Base-by-base conservation (phyloP, 1,140 invertebrate species). In the Euura saliciscinereae region DNA sequence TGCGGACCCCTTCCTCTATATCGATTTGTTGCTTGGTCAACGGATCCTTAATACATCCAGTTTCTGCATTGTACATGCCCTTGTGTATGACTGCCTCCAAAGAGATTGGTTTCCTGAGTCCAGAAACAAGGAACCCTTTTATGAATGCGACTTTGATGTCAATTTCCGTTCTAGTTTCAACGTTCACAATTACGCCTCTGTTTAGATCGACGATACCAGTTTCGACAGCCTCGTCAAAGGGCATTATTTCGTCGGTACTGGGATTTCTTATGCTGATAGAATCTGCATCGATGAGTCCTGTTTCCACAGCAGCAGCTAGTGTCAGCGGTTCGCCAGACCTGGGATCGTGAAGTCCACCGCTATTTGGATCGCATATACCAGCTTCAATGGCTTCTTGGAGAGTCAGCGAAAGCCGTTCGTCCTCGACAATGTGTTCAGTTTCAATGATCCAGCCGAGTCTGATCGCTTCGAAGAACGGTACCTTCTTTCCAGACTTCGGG, bases 391-490 rank as follows among this genome's bases (percentile, higher is more conserved):
- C 93, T 82, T 92, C 90, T 78, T 91, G 88, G 13, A 95, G 85
- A 6, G 90, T 90, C 43, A 92, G 80, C 72, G 86, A 85, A 73
- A 87, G 85, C 69, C 80, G 73, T 72, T 87, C 76, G 8, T 76
- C 43, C 71, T 81, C 75, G 45, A 68, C 66, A 28, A 67, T 46
- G 66, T 70, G 75, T 65, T 83, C 77, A 42, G 82, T 79, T 70
- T 91, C 89, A 59, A 92, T 90, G 74, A 95, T 93, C 90, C 92
- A 92, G 59, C 90, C 90, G 65, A 91, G 84, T 79, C 93, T 90
- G 51, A 97, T 90, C 74, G 95, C 96, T 82, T 97, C 94, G 85
- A 96, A 93, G 85, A 97, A 96, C 4, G 94, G 90, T 64, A 97
- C 90, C 69, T 92, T 90, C 81, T 93, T 92, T 6, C 95, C 95